phyloP scores from a whole-genome alignment of 2,888 invertebrate genomes.

The Xestia sexstrigata region DNA sequence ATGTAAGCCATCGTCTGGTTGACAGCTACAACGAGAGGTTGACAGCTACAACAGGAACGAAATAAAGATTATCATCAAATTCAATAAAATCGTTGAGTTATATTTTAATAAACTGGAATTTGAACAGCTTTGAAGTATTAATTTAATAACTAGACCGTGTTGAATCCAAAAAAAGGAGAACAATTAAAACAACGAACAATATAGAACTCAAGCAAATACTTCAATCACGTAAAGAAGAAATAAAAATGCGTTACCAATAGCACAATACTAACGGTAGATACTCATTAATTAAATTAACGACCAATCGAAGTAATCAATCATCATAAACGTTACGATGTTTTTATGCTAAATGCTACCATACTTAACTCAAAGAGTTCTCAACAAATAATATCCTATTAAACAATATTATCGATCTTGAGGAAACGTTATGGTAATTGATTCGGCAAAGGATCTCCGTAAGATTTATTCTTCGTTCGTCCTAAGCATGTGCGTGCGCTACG shows the following conservation, averaged over 20 bases:
- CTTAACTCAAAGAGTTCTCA: background rate
- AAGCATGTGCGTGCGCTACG: too few species aligned
- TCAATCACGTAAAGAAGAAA: background rate
- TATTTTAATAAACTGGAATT: background rate
- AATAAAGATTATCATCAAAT: too few species aligned
- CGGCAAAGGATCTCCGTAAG: slow-evolving; percentile 1
- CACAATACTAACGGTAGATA: background rate
- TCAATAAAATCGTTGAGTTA: too few species aligned
- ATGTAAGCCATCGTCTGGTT: too few species aligned
- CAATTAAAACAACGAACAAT: background rate
- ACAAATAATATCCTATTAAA: slow-evolving; percentile 10
- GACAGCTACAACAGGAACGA: too few species aligned
- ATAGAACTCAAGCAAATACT: background rate
- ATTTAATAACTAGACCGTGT: too few species aligned
- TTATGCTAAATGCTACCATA: slow-evolving; percentile 22
- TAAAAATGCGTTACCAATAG: background rate
- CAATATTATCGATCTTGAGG: slow-evolving; percentile 26
- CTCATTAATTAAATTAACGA: slow-evolving; percentile 12
- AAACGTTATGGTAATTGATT: slow-evolving; percentile 39
- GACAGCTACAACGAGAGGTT: too few species aligned
- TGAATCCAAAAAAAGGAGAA: background rate
- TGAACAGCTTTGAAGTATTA: background rate
- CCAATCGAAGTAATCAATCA: slow-evolving; percentile 25
- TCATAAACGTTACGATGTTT: slow-evolving; percentile 23
- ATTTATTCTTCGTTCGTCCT: too few species aligned